Evolutionary conservation across 2,113 vertebrate species (phyloP), one percentile per base, ranked within the genome.

Genomic region (Rutilus rutilus): DNA sequence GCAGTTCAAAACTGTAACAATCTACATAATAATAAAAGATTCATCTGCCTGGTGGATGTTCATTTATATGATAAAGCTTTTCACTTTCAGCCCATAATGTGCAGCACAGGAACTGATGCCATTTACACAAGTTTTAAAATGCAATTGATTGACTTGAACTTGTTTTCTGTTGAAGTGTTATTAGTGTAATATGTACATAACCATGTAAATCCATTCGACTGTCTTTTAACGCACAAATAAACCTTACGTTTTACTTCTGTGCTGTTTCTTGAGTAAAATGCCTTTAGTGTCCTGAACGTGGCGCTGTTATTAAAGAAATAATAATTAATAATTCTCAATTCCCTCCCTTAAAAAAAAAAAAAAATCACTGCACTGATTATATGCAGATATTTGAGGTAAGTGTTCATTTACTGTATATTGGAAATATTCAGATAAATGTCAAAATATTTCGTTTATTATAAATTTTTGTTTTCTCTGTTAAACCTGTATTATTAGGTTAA

Each of bases 181-280:
- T 92, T 88, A 92, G 89, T 91, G 90, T 64, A 91, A 82, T 85
- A 21, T 86, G 91, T 87, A 92, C 91, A 92, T 77, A 59, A 82
- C 87, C 90, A 89, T 93, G 90, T 91, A 92, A 90, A 74, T 89
- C 87, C 83, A 71, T 84, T 90, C 89, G 93, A 90, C 90, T 89
- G 84, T 87, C 90, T 25, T 87, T 77, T 45, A 89, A 94, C 90
- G 91, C 92, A 93, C 92, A 93, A 92, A 85, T 92, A 91, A 89
- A 15, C 11, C 14, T 78, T 84, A 86, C 75, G 47, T 78, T 59
- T 15, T 84, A 74, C 57, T 17, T 47, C 15, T 2, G 17, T 10
- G 17, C 14, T 30, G n/a, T 7, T 50, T 76, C 23, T 76, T 77
- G 4, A 77, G 10, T 77, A 2, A 77, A 54, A 21, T 57, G 25